These are phyloP conservation scores for Acestrorhynchus altus DNA, from an alignment of 2,797 vertebrate species.

Conservation along the genomic window DNA sequence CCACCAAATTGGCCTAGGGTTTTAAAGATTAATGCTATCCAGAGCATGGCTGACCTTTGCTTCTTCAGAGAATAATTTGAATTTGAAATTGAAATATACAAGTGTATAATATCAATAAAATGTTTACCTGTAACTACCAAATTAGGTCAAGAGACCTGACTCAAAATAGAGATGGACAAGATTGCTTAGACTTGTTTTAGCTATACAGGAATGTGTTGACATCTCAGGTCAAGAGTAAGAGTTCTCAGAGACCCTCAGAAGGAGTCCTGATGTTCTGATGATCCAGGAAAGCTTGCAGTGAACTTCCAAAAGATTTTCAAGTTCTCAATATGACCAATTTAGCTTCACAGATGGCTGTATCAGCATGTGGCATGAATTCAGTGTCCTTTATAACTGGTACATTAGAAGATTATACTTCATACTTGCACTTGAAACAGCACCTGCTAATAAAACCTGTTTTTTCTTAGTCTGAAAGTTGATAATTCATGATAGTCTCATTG, in stretches of 20 bases:
- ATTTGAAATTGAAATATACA: too few relatives aligned
- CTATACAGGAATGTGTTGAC: background rate
- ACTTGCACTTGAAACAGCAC: background rate
- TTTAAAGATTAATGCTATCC: too few relatives aligned
- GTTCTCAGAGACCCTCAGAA: constrained; percentile 4
- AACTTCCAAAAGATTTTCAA: background rate
- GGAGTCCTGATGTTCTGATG: background rate
- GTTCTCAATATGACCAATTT: background rate
- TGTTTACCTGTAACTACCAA: background rate
- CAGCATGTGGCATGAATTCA: background rate
- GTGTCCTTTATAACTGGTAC: constrained; percentile 5
- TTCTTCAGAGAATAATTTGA: too few relatives aligned
- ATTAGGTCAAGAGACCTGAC: background rate
- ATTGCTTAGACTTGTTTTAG: background rate
- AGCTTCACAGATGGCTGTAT: background rate
- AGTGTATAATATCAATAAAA: too few relatives aligned
- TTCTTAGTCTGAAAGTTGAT: background rate
- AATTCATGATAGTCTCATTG: constrained; percentile 6
- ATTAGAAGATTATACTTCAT: background rate
- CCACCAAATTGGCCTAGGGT: too few relatives aligned
- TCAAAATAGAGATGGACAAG: background rate
- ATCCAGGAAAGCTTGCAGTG: background rate
- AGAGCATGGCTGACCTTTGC: background rate
- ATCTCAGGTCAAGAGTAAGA: background rate
- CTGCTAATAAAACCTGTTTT: background rate